phyloP scores from a whole-genome alignment of 37 sponge, comb jelly and placozoan species.

The Ephydatia muelleri region DNA sequence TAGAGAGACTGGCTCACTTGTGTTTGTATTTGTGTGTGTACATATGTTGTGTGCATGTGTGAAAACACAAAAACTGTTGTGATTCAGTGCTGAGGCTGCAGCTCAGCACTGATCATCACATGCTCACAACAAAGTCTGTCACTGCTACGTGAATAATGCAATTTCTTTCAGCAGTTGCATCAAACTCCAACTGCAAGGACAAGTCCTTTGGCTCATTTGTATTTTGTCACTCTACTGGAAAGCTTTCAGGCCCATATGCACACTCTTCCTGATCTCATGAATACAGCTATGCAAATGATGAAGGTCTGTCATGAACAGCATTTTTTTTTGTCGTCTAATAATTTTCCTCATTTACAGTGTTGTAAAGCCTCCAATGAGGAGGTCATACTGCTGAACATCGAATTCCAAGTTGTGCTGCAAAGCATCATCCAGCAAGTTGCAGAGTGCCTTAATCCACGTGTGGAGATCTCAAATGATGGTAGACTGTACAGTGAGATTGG shows the following conservation, averaged over 20 bases:
- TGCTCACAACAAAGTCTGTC: no score
- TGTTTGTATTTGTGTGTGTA: no score
- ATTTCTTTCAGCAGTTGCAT: slow-evolving; percentile 22
- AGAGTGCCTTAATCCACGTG: slow-evolving; percentile 26
- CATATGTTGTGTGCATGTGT: no score
- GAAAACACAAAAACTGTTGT: no score
- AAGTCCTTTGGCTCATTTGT: slow-evolving; percentile 73
- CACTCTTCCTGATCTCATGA: slow-evolving; percentile 15
- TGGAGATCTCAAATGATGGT: slow-evolving; percentile 1
- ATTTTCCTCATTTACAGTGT: no score
- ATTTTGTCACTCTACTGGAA: slow-evolving; percentile 80
- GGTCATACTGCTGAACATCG: slow-evolving; percentile 63
- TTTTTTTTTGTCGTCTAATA: no score
- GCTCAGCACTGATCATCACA: no score
- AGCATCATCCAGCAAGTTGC: slow-evolving; percentile 46
- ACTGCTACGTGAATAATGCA: not conserved
- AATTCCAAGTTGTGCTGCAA: slow-evolving; percentile 84
- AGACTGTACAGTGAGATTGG: not conserved
- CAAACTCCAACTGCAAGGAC: not conserved
- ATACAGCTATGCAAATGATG: not conserved
- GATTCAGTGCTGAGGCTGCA: no score
- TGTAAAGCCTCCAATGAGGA: not conserved
- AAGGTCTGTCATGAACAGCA: not conserved
- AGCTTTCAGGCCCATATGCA: slow-evolving; percentile 42
- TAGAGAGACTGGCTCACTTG: no score